Conservation (phyloP, 2,888 invertebrate genomes). For the Drosophila emarginata region DNA sequence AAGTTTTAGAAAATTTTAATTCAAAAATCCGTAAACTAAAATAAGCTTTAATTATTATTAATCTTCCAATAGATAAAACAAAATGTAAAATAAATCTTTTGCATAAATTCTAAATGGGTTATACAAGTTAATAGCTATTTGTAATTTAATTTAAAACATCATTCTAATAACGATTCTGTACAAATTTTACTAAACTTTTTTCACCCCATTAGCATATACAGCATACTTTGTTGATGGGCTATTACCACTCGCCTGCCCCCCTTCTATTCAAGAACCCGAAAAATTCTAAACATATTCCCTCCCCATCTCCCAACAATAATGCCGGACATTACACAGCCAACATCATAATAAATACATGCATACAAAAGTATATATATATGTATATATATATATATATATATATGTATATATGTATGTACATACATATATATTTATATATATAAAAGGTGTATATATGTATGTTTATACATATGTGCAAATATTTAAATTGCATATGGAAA, state of each 20-base stretch:
- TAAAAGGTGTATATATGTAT: not conserved
- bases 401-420: not conserved
- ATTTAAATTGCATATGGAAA: constrained; percentile 51
- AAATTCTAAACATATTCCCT: not conserved
- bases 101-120: not conserved
- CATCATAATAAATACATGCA: constrained; percentile 38
- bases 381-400: not conserved
- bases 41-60: too few species aligned
- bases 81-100: too few species aligned
- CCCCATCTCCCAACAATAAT: not conserved
- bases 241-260: not conserved
- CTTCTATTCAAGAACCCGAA: not conserved
- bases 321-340: constrained; percentile 22
- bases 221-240: constrained; percentile 1
- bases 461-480: constrained; percentile 35
- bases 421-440: not conserved
- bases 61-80: too few species aligned
- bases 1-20: too few species aligned
- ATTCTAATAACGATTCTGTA: not conserved
- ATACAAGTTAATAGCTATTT: not conserved
- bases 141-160: not conserved
- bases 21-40: too few species aligned
- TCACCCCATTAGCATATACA: not conserved
- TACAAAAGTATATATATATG: not conserved
- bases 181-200: not conserved